phyloP scores from a whole-genome alignment of 2,113 vertebrate genomes.

The Cygnus buccinator region DNA sequence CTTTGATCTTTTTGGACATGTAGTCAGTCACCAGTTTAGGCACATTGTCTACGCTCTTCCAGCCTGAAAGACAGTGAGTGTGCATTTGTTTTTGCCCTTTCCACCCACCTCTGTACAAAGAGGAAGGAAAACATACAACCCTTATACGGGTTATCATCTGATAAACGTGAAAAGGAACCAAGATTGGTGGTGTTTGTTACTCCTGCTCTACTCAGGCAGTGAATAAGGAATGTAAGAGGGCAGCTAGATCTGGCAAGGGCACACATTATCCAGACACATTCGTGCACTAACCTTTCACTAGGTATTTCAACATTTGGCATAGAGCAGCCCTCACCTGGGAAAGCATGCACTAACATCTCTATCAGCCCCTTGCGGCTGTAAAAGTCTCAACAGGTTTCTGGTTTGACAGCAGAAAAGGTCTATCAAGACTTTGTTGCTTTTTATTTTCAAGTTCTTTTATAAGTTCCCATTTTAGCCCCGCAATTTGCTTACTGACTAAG shows the following conservation, averaged over 20 bases:
- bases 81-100: not conserved
- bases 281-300: not conserved
- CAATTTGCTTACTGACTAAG: not conserved
- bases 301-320: not conserved
- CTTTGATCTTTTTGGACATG: constrained; percentile 84
- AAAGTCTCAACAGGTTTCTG: not conserved
- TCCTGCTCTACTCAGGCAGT: not conserved
- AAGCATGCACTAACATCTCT: not conserved
- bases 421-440: not conserved
- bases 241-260: not conserved
- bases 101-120: not conserved
- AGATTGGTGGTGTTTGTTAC: not conserved
- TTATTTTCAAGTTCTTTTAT: not conserved
- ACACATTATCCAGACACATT: fast-evolving
- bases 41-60: constrained; percentile 82
- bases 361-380: not conserved
- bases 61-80: constrained; percentile 70
- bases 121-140: not conserved
- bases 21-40: constrained; percentile 84
- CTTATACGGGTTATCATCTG: fast-evolving
- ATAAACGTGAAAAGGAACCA: not conserved
- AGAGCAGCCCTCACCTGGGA: not conserved
- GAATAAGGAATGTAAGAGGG: not conserved
- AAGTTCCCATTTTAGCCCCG: not conserved
- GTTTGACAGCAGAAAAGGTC: not conserved